Evolutionary conservation across 2,797 vertebrate genomes (phyloP).

Genomic region (Helostoma temminkii): DNA sequence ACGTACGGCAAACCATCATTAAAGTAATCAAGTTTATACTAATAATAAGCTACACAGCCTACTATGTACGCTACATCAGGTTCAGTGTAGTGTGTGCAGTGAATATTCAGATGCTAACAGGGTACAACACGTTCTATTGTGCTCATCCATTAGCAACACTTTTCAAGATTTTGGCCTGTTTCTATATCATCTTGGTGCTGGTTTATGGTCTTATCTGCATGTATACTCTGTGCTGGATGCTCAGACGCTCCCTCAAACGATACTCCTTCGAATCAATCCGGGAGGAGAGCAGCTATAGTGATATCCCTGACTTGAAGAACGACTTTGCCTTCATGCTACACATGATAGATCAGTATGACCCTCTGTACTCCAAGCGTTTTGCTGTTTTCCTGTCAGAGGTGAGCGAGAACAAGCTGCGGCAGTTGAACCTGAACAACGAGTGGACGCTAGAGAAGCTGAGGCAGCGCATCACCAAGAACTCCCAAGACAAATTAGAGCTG

Average conservation of each 20-base stretch:
- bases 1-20: conserved; percentile 97
- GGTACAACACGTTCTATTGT: conserved; percentile 93
- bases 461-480: conserved; percentile 96
- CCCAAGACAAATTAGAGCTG: conserved; percentile 96
- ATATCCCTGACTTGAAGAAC: conserved; percentile 97
- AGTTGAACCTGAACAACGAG: conserved; percentile 98
- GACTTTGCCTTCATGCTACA: conserved; percentile 99
- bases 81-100: conserved; percentile 93
- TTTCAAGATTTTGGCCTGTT: conserved; percentile 96
- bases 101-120: conserved; percentile 94
- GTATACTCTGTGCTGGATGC: conserved; percentile 98
- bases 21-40: conserved; percentile 97
- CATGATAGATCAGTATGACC: conserved; percentile 98
- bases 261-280: conserved; percentile 98
- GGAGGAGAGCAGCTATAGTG: conserved; percentile 98
- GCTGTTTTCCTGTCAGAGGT: conserved; percentile 98
- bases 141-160: conserved; percentile 96
- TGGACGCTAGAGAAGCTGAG: conserved; percentile 97
- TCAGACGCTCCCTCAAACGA: conserved; percentile 93
- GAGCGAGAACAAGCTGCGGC: conserved; percentile 97
- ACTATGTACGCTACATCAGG: conserved; percentile 91
- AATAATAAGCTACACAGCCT: conserved; percentile 95
- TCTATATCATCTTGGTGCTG: conserved; percentile 96
- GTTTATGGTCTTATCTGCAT: conserved; percentile 97
- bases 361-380: conserved; percentile 97